Base-by-base conservation (phyloP, 2,113 vertebrate species). In the Tetraodon nigroviridis region DNA sequence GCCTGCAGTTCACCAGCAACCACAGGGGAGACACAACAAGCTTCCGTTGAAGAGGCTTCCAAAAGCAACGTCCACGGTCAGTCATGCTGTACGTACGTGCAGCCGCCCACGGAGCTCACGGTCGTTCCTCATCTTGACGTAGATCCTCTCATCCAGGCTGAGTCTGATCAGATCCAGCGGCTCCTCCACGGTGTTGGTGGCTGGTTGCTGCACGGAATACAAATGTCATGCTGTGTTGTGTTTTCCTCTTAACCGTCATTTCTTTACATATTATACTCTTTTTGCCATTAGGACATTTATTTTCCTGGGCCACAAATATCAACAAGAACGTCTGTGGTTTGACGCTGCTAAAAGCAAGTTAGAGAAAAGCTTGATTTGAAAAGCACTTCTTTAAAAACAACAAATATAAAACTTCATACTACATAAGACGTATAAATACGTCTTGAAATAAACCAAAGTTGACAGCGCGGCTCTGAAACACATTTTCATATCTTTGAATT, bases 101-200 rank as follows among this genome's bases (percentile, higher is more conserved):
- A 99, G 84, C 45, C 97, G 90, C 45, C 97, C 97, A 18, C 97
- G 88, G 21, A 99, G 94, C 64, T 99, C 97, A 68, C 97, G 76
- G 86, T 99, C 97, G 5, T 98, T 99, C 67, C 96, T 92, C 97
- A 99, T 99, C 86, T 99, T 99, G 55, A 99, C 97, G 49, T 99
- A 99, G 82, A 99, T 99, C 55, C 97, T 84, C 61, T 99, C 97
- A 69, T 99, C 97, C 4, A 99, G 84, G 87, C 97, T 99, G 62
- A 99, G 92, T 47, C 97, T 84, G 88, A 98, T 99, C 71, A 99
- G 92, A 73, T 99, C 97, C 10, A 99, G 87, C 0, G 97, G 97
- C 71, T 99, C 96, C 68, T 99, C 97, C 1, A 99, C 96, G 0
- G 97, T 98, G 78, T 96, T 99, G 70, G 93, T 94, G 0, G 93